A percentile compares a stretch with the other conserved stretches of the same genome.
Evolutionary conservation across 2,113 vertebrate species (phyloP).

Genomic region (Microcebus lehilahytsara): DNA sequence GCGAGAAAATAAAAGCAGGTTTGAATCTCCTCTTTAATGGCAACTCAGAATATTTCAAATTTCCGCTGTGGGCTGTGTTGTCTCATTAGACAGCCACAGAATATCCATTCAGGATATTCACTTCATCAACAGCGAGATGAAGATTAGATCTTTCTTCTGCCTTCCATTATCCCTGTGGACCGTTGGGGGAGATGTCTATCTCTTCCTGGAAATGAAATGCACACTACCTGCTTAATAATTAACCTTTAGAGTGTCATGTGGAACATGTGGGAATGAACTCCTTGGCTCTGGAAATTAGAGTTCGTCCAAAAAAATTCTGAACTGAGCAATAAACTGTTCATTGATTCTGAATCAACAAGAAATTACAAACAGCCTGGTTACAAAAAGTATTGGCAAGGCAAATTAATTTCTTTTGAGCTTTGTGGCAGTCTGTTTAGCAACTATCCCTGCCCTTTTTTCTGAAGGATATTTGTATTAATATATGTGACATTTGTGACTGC

Average conservation of each 20-base stretch:
- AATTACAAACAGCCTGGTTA: background rate
- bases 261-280: background rate
- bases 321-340: slow-evolving; percentile 10
- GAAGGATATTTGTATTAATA: slow-evolving; percentile 14
- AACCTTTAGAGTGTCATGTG: slow-evolving; percentile 18
- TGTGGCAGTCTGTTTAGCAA: background rate
- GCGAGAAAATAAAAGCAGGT: slow-evolving; percentile 46
- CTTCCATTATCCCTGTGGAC: background rate
- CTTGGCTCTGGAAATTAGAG: background rate
- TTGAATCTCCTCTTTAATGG: slow-evolving; percentile 5
- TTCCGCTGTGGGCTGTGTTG: slow-evolving; percentile 52
- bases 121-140: slow-evolving; percentile 48
- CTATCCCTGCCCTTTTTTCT: background rate
- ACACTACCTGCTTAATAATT: slow-evolving; percentile 58
- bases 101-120: slow-evolving; percentile 47
- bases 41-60: slow-evolving; percentile 65
- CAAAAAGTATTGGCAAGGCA: background rate
- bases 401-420: slow-evolving; percentile 19
- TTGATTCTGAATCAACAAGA: slow-evolving; percentile 16
- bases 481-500: background rate
- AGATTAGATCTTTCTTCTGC: slow-evolving; percentile 50
- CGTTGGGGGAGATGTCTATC: slow-evolving; percentile 28
- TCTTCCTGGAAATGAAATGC: slow-evolving; percentile 65
- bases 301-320: background rate
- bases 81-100: slow-evolving; percentile 48